Percentiles rank a stretch among this genome's conserved stretches.
Conservation (phyloP, 2,113 vertebrate species). For the Accipiter virgatus region DNA sequence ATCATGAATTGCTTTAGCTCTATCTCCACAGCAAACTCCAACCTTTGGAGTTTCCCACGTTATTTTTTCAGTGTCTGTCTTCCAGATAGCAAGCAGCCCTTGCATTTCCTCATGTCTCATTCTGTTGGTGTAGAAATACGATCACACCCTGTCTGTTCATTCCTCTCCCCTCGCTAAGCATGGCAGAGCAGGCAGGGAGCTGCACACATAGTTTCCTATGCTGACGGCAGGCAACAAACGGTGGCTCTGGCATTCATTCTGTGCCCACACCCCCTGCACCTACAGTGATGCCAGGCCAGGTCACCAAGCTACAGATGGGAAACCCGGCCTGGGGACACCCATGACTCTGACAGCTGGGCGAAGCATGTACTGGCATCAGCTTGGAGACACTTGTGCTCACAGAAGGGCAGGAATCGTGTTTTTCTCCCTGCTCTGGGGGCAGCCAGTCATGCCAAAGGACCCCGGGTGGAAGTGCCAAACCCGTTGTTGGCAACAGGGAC, state of each 20-base stretch:
- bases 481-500: not conserved
- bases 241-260: not conserved
- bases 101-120: constrained; percentile 1
- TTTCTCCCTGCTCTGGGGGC: not conserved
- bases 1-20: not conserved
- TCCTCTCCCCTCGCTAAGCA: not conserved
- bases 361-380: not conserved
- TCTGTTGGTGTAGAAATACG: not conserved
- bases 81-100: not conserved
- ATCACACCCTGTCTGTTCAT: constrained; percentile 38
- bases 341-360: not conserved
- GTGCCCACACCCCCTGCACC: not conserved
- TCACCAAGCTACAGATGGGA: not conserved
- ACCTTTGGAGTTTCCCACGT: not conserved
- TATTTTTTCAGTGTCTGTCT: not conserved
- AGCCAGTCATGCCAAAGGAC: not conserved
- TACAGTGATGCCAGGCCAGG: not conserved
- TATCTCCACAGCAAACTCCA: not conserved
- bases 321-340: not conserved
- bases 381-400: rapidly evolving
- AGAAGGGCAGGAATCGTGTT: rapidly evolving
- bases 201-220: not conserved
- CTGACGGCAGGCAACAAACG: not conserved
- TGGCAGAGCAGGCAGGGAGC: not conserved
- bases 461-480: not conserved